Base-by-base conservation (phyloP, 2,888 invertebrate genomes). In the Euzophera pinguis region DNA sequence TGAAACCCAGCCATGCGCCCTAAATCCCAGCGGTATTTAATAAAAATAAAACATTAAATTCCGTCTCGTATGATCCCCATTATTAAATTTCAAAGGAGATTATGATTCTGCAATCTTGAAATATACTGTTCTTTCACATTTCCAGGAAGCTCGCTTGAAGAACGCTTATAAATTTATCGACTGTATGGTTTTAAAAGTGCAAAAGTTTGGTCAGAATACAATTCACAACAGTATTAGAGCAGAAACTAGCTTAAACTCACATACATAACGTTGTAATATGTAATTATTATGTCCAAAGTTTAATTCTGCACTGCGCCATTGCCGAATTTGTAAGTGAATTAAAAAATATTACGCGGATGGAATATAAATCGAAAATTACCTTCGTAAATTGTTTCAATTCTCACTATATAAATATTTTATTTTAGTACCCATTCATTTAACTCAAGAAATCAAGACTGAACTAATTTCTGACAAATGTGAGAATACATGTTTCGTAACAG, bases 401-500 rank as follows among this genome's bases (percentile, higher is more conserved):
- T 54, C 56, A 50, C 54, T 55, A 62, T 3, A 57, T 75, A 53
- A 68, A 75, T 66, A 65, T 66, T 75, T 80, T 77, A 84, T 83
- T 80, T 78, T 69, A 69, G 73, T 83, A 84, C 22, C 22, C 22
- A 22, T 84, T 80, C 75, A 78, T 82, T 79, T 81, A 74, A 67
- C 73, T 71, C 67, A 64, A 63, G 77, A 77, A 77, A 80, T 80
- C 78, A 81, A 84, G 83, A 3, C 22, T 84, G 79, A 83, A 82
- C 81, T 83, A 82, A 85, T 82, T 82, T 79, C 73, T 78, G 76
- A 82, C 78, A 80, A 78, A 76, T 73, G 75, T 78, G 78, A 67
- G 78, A 71, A 73, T 64, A 67, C 69, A 76, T 78, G 79, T 79
- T 82, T 78, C 79, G 74, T 73, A 73, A 67, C 73, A 75, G 75